These are phyloP conservation scores for Parasteatoda tepidariorum DNA, from an alignment of 1,140 invertebrate species.

Conservation along the genomic window DNA sequence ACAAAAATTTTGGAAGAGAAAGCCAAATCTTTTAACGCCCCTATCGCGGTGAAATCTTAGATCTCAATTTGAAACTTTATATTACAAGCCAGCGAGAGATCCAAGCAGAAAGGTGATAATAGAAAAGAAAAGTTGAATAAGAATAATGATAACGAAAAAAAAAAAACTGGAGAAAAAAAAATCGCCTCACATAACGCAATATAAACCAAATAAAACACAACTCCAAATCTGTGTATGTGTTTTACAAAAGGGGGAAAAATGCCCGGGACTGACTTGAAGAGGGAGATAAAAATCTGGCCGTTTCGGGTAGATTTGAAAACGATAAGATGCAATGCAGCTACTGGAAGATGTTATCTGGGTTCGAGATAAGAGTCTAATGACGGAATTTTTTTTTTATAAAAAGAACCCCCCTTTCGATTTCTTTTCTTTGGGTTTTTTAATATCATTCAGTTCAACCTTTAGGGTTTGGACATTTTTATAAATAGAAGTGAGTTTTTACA, in stretches of 20 bases:
- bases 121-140: conserved; percentile 21
- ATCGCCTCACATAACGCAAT: not conserved
- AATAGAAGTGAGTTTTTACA: not conserved
- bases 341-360: conserved; percentile 37
- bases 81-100: not conserved
- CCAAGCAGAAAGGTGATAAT: conserved; percentile 17
- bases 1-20: not conserved
- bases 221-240: conserved; percentile 2
- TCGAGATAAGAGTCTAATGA: conserved; percentile 33
- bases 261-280: not conserved
- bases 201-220: conserved; percentile 36
- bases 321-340: conserved; percentile 13
- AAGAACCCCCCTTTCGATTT: not conserved
- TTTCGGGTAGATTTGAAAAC: conserved; percentile 10
- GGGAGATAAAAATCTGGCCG: conserved; percentile 21
- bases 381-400: conserved; percentile 26
- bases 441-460: conserved; percentile 23
- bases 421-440: conserved; percentile 17
- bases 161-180: not conserved
- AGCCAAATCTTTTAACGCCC: not conserved
- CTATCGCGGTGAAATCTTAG: conserved; percentile 14
- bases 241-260: not conserved
- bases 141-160: not conserved
- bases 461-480: not conserved
- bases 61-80: conserved; percentile 49